These are phyloP conservation scores for Daboia siamensis DNA, from an alignment of 2,113 vertebrate genomes.

Conservation along the genomic window DNA sequence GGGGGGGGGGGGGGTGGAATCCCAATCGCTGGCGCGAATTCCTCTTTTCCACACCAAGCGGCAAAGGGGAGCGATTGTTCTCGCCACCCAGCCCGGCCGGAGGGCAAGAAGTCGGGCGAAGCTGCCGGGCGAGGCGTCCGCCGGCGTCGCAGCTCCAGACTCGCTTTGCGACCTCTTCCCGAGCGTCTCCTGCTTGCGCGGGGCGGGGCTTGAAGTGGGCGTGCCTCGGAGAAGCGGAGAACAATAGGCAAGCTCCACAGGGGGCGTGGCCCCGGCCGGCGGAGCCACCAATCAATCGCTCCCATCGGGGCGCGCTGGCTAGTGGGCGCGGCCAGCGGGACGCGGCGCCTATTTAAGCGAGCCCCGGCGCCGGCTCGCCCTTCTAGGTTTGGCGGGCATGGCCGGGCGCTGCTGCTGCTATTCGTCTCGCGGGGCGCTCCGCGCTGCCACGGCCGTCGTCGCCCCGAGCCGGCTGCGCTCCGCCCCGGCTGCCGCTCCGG, in stretches of 20 bases:
- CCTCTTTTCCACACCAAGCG: neutral
- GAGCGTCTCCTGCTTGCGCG: rapidly evolving
- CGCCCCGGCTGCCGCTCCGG: neutral
- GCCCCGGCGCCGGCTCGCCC: rapidly evolving
- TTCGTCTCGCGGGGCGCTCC: rapidly evolving
- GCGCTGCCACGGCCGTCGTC: neutral
- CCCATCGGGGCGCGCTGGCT: neutral
- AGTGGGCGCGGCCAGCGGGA: neutral
- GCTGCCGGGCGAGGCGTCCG: neutral
- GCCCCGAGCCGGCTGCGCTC: constrained; percentile 35
- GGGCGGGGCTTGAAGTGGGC: neutral
- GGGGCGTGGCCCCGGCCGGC: too few species aligned
- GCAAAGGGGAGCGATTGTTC: neutral
- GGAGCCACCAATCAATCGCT: neutral
- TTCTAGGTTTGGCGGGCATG: constrained; percentile 14
- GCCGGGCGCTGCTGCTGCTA: rapidly evolving
- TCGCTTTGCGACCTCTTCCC: neutral
- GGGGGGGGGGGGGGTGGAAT: rapidly evolving
- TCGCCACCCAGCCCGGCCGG: neutral
- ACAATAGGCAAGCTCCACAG: neutral
- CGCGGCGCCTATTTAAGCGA: neutral
- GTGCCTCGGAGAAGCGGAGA: neutral
- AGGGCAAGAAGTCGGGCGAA: neutral
- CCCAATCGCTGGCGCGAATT: neutral
- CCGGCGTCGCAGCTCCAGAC: neutral